phyloP scores from a whole-genome alignment of 2,113 vertebrate species.

The Tinamus guttatus region DNA sequence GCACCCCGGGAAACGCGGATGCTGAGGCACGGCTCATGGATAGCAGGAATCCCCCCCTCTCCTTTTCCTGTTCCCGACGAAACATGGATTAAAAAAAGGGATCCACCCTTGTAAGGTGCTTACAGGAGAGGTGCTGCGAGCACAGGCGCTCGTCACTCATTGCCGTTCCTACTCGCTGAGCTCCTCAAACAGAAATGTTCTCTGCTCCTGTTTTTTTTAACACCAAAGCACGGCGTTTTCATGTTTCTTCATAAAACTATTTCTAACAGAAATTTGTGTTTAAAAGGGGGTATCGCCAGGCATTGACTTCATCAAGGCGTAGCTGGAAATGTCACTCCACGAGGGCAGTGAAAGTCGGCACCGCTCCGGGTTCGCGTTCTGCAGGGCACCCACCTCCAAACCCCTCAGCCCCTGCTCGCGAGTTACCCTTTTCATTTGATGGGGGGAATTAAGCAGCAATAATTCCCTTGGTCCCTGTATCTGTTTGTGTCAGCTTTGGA shows the following conservation, averaged over 20 bases:
- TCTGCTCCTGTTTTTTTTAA: neutral
- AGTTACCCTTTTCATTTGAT: neutral
- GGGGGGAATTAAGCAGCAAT: fast-evolving
- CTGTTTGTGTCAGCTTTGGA: neutral
- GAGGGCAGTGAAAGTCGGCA: neutral
- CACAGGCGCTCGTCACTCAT: neutral
- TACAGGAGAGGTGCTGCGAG: neutral
- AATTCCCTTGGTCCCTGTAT: neutral
- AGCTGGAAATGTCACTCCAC: neutral
- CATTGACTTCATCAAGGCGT: constrained; percentile 43
- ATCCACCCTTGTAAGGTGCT: fast-evolving
- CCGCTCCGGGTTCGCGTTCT: neutral
- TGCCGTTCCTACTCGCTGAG: neutral
- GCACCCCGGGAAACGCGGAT: neutral
- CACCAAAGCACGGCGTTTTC: fast-evolving
- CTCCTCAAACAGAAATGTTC: neutral
- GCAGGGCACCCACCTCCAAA: neutral
- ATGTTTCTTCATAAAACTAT: neutral
- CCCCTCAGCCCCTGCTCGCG: neutral
- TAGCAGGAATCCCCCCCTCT: neutral
- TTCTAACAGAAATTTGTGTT: neutral
- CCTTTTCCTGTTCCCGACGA: neutral
- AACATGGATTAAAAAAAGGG: neutral
- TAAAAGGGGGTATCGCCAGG: neutral
- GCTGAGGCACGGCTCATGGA: neutral